Evolutionary conservation across 2,113 vertebrate genomes (phyloP), one percentile per base, ranked within the genome.

Genomic region (Melanostigma gelatinosum): DNA sequence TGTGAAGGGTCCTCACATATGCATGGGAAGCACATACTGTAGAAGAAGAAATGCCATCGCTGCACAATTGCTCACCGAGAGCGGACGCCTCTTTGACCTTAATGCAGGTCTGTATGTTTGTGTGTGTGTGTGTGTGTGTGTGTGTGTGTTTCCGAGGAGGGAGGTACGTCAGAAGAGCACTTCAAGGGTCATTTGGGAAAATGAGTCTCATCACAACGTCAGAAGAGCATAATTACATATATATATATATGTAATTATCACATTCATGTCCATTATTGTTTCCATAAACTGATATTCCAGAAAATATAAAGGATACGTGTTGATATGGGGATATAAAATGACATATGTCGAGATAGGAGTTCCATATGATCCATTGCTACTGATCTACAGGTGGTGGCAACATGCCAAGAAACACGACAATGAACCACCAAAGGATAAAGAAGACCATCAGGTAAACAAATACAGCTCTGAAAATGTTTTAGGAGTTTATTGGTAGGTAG

Each of bases 61-160:
- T 63, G 80, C 72, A 83, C 57, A 83, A 75, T 36, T 44, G 38
- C 70, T 67, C 24, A 60, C 32, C 46, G 65, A 75, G 46, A 80
- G 70, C 3, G 4, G 69, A 69, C 38, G 48, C 77, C 74, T 82
- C 68, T 79, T 74, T 76, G 80, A 90, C 85, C 85, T 65, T 84
- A 44, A 76, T 52, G 63, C 80, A 63, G 67, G 50, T 77, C 12
- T 73, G 54, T 66, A n/a, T 72, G 64, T 64, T 12, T 50, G 6
- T 60, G 2, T 38, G 7, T 24, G 62, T 3, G 2, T 38, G 7
- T 50, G 6, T 60, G 2, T 38, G 7, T 24, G 62, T 3, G 2
- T 38, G 7, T 24, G 62, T 3, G 50, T 54, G 42, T 57, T 34
- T 84, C 52, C 8, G 58, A 79, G 32, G 15, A 36, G 32, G 15